phyloP scores from a whole-genome alignment of 2,113 vertebrate genomes.

The Cyanocitta stelleri region DNA sequence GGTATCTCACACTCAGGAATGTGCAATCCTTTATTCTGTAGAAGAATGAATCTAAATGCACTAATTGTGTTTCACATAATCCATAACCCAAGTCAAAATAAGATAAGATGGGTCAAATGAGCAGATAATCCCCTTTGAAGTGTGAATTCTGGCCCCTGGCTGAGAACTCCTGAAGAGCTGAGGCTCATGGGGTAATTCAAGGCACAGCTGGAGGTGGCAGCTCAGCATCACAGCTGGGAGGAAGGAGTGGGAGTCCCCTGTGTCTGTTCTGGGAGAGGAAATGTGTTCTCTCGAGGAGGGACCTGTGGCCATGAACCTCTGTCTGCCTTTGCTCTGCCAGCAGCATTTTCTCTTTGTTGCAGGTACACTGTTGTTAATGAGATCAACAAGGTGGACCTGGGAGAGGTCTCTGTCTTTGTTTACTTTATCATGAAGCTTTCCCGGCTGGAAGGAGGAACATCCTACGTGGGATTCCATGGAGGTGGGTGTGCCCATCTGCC shows the following conservation, averaged over 20 bases:
- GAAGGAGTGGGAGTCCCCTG: background rate
- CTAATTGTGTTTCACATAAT: background rate
- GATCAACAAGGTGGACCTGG: conserved; percentile 78
- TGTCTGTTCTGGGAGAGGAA: background rate
- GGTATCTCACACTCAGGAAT: background rate
- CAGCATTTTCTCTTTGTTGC: background rate
- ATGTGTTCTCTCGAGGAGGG: background rate
- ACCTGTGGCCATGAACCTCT: accelerated
- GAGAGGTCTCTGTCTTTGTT: conserved; percentile 70
- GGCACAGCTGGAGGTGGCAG: background rate
- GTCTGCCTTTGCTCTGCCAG: background rate
- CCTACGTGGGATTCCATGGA: conserved; percentile 91
- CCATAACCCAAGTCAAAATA: background rate
- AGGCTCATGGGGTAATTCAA: background rate
- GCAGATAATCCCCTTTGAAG: background rate
- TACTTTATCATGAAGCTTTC: conserved; percentile 91
- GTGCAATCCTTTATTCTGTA: background rate
- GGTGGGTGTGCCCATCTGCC: conserved; percentile 62
- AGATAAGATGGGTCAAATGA: background rate
- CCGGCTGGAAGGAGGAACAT: conserved; percentile 80
- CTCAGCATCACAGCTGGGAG: background rate
- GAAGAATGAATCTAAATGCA: background rate
- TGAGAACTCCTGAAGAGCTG: background rate
- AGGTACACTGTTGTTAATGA: conserved; percentile 91
- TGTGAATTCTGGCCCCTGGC: background rate